A percentile compares a stretch with the other conserved stretches of the same genome.
phyloP scores from a whole-genome alignment of 2,888 invertebrate genomes.

The Cabera pusaria region DNA sequence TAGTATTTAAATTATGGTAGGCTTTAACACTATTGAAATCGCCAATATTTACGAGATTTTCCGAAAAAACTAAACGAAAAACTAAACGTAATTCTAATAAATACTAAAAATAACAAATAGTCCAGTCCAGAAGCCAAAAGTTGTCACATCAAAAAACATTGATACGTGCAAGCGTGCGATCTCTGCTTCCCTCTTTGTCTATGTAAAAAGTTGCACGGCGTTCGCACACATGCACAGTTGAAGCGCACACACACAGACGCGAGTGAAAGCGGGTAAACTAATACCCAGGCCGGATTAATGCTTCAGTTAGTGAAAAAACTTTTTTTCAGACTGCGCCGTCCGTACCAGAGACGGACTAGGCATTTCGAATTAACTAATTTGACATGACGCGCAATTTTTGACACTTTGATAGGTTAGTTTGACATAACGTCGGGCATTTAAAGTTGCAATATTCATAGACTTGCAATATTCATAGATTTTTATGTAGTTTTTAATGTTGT shows the following conservation, averaged over 20 bases:
- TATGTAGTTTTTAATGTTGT: no score
- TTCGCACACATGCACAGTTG: conserved; percentile 59
- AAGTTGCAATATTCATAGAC: no score
- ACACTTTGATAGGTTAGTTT: conserved; percentile 13
- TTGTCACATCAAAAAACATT: no score
- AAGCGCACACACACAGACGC: conserved; percentile 58
- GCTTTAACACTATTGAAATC: no score
- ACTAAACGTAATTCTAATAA: no score
- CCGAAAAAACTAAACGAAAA: no score
- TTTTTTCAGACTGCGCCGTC: conserved; percentile 82
- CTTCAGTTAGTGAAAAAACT: conserved; percentile 84
- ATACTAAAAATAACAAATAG: no score
- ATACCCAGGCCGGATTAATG: conserved; percentile 83
- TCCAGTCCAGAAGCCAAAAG: no score
- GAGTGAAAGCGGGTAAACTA: conserved; percentile 80
- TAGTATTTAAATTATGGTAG: no score
- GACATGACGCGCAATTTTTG: conserved; percentile 16
- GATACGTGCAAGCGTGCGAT: conserved; percentile 26
- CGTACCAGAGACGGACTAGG: conserved; percentile 68
- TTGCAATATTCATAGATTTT: no score
- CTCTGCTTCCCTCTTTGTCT: conserved; percentile 62
- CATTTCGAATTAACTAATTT: conserved; percentile 36
- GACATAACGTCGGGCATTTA: no score
- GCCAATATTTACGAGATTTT: no score
- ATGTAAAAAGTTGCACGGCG: conserved; percentile 75